Percentiles rank a stretch among this genome's conserved stretches.
Evolutionary conservation across 2,113 vertebrate genomes (phyloP).

Genomic region (Lycaon pictus): DNA sequence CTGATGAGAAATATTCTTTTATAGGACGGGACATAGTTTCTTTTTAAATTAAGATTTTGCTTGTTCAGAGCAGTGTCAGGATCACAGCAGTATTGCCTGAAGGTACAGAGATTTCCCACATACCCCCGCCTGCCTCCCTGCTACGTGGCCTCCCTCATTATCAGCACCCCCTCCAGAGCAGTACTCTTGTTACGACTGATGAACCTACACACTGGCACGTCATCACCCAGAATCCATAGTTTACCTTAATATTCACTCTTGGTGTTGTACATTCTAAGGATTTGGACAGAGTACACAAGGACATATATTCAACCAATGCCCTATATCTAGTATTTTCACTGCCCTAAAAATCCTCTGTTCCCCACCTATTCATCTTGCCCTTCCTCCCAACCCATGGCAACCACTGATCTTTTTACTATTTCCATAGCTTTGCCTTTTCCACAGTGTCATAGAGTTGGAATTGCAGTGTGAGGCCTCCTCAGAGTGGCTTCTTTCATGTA

Average conservation of each 20-base stretch:
- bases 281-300: not conserved
- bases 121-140: rapidly evolving
- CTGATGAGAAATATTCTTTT: not conserved
- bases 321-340: not conserved
- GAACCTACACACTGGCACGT: not conserved
- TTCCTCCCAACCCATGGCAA: not conserved
- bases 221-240: not conserved
- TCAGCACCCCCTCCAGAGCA: not conserved
- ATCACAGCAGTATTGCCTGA: not conserved
- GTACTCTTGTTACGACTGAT: not conserved
- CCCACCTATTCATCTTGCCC: not conserved
- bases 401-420: not conserved
- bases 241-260: not conserved
- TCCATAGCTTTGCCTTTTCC: not conserved
- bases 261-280: not conserved
- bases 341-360: not conserved
- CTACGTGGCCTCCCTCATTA: no score
- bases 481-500: not conserved
- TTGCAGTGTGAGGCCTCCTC: not conserved
- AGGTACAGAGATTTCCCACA: not conserved
- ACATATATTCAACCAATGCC: not conserved
- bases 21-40: not conserved
- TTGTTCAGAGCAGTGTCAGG: not conserved
- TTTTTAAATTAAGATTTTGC: not conserved
- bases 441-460: not conserved